phyloP scores from a whole-genome alignment of 2,113 vertebrate species.

The Globicephala melas region DNA sequence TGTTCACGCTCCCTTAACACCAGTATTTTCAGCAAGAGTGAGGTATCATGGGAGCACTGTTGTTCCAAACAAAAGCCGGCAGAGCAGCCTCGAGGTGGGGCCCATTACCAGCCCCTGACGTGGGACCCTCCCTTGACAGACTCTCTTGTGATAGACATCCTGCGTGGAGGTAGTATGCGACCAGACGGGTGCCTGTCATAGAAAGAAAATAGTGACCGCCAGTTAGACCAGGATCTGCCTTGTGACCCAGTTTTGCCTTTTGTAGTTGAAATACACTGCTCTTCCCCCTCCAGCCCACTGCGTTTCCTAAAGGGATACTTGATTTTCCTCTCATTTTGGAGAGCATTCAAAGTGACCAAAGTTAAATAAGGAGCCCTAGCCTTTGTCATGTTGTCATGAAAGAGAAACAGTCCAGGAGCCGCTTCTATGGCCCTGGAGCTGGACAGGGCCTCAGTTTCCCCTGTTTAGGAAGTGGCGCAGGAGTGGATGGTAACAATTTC shows the following conservation, averaged over 20 bases:
- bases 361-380: background rate
- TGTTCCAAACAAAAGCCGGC: conserved; percentile 78
- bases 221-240: fast-evolving
- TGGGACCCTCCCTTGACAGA: conserved; percentile 55
- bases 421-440: background rate
- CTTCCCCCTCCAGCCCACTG: background rate
- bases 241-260: background rate
- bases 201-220: background rate
- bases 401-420: background rate
- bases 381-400: background rate
- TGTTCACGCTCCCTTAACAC: conserved; percentile 77
- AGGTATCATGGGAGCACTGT: conserved; percentile 73
- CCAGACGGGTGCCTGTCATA: background rate
- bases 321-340: background rate
- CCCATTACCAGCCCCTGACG: conserved; percentile 48
- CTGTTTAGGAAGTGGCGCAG: background rate
- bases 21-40: conserved; percentile 77
- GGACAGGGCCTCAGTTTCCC: background rate
- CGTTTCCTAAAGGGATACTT: background rate
- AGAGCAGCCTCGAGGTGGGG: conserved; percentile 44
- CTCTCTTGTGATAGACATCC: background rate
- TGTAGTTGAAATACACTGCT: background rate
- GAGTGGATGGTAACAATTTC: background rate
- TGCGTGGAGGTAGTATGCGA: background rate
- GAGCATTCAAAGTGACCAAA: background rate